phyloP scores from a whole-genome alignment of 2,113 vertebrate genomes.

The Uria aalge region DNA sequence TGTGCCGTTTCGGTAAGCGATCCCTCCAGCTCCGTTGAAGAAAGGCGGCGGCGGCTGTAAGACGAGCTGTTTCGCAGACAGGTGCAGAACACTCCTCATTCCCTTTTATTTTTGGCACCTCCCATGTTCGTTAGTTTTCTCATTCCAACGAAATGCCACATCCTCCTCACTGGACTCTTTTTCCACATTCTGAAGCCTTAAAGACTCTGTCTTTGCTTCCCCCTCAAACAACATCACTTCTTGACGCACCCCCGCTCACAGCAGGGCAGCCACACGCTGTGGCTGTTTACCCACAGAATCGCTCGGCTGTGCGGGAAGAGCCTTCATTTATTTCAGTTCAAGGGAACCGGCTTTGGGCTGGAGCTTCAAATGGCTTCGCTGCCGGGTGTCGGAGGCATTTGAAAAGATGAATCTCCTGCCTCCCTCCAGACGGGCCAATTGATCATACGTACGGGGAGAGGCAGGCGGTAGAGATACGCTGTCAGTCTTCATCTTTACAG shows the following conservation, averaged over 20 bases:
- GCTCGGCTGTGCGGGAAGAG: neutral
- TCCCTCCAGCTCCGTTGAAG: neutral
- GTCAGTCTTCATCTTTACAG: neutral
- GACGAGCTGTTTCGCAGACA: neutral
- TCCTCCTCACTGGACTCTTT: neutral
- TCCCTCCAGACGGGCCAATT: neutral
- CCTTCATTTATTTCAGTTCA: neutral
- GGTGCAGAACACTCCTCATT: neutral
- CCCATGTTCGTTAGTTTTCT: neutral
- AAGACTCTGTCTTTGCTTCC: neutral
- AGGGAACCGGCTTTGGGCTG: neutral
- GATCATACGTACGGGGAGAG: neutral
- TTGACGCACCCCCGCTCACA: fast-evolving
- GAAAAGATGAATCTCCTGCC: neutral
- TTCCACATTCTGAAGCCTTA: neutral
- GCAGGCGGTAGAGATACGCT: neutral
- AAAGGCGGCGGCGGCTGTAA: neutral
- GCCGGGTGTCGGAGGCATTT: neutral
- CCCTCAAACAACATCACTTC: neutral
- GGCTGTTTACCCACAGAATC: neutral
- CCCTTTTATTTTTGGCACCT: neutral
- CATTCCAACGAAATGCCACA: neutral
- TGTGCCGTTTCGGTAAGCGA: neutral
- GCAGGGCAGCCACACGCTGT: neutral
- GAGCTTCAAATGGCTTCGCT: neutral